phyloP scores from a whole-genome alignment of 1,140 invertebrate species.

The Cryptotermes secundus region DNA sequence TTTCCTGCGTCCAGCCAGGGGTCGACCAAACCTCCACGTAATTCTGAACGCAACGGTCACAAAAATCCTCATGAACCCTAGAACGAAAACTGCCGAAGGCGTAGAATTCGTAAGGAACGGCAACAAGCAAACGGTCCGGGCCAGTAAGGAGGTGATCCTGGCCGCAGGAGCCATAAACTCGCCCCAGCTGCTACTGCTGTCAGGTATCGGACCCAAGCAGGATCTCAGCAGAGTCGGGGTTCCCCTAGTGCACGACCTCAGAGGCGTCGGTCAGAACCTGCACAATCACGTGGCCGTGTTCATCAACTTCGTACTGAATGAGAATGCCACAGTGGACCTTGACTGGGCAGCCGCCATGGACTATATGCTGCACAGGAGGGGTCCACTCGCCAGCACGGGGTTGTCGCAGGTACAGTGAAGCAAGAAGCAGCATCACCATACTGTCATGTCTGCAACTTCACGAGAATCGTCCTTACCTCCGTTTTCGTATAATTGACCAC shows the following conservation, averaged over 20 bases:
- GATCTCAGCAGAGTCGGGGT: conserved; percentile 53
- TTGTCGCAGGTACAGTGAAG: conserved; percentile 51
- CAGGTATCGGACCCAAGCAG: conserved; percentile 67
- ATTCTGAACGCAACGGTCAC: conserved; percentile 64
- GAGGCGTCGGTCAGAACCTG: conserved; percentile 73
- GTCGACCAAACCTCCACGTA: conserved; percentile 68
- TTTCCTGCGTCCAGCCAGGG: conserved; percentile 59
- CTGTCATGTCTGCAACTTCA: too few species aligned
- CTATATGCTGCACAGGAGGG: conserved; percentile 58
- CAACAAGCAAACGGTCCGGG: conserved; percentile 35
- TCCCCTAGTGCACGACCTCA: conserved; percentile 58
- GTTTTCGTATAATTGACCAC: too few species aligned
- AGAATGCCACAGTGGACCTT: conserved; percentile 59
- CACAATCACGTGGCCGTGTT: conserved; percentile 69
- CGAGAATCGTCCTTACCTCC: too few species aligned
- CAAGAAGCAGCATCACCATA: neutral
- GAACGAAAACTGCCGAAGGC: conserved; percentile 42
- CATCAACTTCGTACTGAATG: conserved; percentile 45
- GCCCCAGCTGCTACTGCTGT: conserved; percentile 66
- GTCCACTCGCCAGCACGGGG: conserved; percentile 62
- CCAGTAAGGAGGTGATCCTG: conserved; percentile 59
- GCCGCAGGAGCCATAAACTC: conserved; percentile 63
- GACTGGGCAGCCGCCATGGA: conserved; percentile 60
- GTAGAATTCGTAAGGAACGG: conserved; percentile 53
- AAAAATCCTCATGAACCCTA: conserved; percentile 46